phyloP scores from a whole-genome alignment of 2,797 vertebrate species.

The Anguilla marmorata region DNA sequence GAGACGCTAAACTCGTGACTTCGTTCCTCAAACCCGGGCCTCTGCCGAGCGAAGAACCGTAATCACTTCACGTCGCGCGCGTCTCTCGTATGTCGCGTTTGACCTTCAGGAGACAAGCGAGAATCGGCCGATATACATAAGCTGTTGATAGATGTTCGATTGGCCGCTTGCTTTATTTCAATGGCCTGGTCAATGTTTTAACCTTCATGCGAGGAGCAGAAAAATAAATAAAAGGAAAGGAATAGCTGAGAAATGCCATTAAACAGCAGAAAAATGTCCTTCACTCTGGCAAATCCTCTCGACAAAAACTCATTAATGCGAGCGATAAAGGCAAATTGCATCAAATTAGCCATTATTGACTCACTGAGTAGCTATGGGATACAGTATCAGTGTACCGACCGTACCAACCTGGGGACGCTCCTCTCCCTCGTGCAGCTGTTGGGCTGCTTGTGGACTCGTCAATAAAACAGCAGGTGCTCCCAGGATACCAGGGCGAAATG shows the following conservation, averaged over 20 bases:
- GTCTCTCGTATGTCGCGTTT: neutral
- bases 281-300: neutral
- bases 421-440: neutral
- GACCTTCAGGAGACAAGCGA: conserved; percentile 12
- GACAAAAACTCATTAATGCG: conserved; percentile 3
- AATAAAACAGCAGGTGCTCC: conserved; percentile 5
- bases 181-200: neutral
- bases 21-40: neutral
- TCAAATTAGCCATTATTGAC: neutral
- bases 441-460: neutral
- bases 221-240: neutral
- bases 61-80: neutral
- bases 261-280: neutral
- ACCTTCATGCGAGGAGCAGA: neutral
- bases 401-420: neutral
- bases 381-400: neutral
- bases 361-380: neutral
- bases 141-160: neutral
- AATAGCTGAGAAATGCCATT: neutral
- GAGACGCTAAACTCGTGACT: conserved; percentile 17
- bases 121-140: neutral
- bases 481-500: neutral
- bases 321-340: neutral
- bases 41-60: neutral
- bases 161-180: neutral